Conservation (phyloP, 2,113 vertebrate species). For the Acrocephalus arundinaceus region DNA sequence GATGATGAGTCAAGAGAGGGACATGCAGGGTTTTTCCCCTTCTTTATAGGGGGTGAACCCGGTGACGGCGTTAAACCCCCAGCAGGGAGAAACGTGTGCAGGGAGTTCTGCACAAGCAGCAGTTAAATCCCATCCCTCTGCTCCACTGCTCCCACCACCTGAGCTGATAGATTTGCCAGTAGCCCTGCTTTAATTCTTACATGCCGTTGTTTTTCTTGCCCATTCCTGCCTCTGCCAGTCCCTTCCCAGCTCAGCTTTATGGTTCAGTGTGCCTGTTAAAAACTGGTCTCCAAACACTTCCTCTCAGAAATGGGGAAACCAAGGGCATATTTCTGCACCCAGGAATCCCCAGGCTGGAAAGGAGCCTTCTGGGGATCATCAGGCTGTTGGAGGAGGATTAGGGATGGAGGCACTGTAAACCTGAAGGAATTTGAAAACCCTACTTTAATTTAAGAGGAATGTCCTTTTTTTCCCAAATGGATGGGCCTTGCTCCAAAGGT, state of each 20-base stretch:
- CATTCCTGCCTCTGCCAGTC: background rate
- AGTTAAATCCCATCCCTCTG: background rate
- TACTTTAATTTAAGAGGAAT: slow-evolving; percentile 48
- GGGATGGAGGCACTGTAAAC: background rate
- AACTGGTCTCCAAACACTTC: background rate
- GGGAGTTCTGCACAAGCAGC: background rate
- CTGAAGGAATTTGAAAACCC: slow-evolving; percentile 19
- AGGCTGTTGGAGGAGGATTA: background rate
- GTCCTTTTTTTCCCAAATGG: slow-evolving; percentile 41
- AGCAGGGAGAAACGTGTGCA: rapidly evolving
- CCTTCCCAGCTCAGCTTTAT: background rate
- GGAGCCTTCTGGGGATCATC: background rate
- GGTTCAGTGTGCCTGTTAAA: rapidly evolving
- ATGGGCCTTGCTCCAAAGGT: slow-evolving; percentile 7
- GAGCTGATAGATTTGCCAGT: background rate
- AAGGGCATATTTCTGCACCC: background rate
- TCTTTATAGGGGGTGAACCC: rapidly evolving
- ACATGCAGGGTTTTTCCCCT: background rate
- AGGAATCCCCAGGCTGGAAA: background rate
- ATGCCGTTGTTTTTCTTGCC: rapidly evolving
- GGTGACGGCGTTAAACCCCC: rapidly evolving
- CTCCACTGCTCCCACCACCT: background rate
- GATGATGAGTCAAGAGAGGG: background rate
- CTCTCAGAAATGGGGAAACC: background rate
- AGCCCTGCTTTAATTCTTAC: background rate